These are phyloP conservation scores for Mustela nigripes DNA, from an alignment of 2,113 vertebrate species.

Conservation along the genomic window DNA sequence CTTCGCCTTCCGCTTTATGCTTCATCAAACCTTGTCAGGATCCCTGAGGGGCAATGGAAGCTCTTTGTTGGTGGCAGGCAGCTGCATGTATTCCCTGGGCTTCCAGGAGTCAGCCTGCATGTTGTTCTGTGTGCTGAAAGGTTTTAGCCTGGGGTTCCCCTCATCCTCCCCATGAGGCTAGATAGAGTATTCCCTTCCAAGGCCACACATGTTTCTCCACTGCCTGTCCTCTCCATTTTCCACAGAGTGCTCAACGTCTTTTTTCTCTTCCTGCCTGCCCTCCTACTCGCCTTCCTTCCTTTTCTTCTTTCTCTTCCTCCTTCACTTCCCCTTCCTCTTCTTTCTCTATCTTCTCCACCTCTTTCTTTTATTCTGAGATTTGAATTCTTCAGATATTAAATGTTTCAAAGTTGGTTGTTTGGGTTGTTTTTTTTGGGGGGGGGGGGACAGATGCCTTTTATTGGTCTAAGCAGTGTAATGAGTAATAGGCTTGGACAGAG, in stretches of 20 bases:
- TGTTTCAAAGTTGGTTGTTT: neutral
- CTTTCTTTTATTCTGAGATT: neutral
- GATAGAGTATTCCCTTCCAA: neutral
- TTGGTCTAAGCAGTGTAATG: too few relatives aligned
- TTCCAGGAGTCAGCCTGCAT: neutral
- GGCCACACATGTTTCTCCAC: neutral
- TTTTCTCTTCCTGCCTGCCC: neutral
- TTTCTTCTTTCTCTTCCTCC: rapidly evolving
- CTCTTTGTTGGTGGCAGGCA: neutral
- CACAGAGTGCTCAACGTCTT: neutral
- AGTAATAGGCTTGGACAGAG: too few relatives aligned
- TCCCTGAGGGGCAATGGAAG: neutral
- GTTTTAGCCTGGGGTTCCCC: neutral
- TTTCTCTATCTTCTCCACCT: rapidly evolving
- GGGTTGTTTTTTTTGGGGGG: neutral
- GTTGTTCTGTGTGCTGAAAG: neutral
- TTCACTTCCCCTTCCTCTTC: neutral
- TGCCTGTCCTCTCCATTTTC: neutral
- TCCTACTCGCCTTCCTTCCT: too few relatives aligned
- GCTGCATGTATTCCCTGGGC: slow-evolving; percentile 18
- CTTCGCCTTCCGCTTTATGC: neutral
- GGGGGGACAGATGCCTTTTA: too few relatives aligned
- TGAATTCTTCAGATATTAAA: slow-evolving; percentile 25
- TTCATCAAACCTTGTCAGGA: neutral
- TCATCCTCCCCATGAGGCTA: neutral